Conservation (phyloP, 2,888 invertebrate species). For the Chloroclysta siterata region DNA sequence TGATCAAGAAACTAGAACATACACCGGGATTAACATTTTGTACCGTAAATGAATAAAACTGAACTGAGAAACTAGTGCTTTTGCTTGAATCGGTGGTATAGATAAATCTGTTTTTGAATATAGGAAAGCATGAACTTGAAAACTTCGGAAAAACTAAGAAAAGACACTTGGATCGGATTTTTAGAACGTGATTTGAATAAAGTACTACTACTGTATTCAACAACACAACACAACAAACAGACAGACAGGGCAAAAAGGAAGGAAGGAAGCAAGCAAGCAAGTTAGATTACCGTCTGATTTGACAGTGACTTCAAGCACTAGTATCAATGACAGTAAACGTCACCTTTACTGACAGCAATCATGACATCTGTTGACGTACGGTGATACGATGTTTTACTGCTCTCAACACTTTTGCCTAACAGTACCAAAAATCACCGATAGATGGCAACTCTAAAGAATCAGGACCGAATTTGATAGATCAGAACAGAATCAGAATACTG, state of each 20-base stretch:
- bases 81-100: slow-evolving; percentile 61
- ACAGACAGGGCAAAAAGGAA: not conserved
- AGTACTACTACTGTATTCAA: too few species aligned
- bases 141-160: slow-evolving; percentile 73
- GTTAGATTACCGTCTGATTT: slow-evolving; percentile 30
- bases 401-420: slow-evolving; percentile 55
- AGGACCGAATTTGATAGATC: not conserved
- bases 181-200: too few species aligned
- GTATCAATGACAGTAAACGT: slow-evolving; percentile 4
- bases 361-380: slow-evolving; percentile 67
- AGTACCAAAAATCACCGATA: slow-evolving; percentile 48
- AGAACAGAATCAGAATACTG: too few species aligned
- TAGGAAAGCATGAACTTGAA: slow-evolving; percentile 61
- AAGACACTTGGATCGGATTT: slow-evolving; percentile 75
- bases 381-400: slow-evolving; percentile 20
- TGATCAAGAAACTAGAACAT: slow-evolving; percentile 49
- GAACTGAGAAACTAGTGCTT: slow-evolving; percentile 53
- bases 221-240: not conserved
- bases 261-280: not conserved
- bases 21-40: slow-evolving; percentile 70
- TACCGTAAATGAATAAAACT: slow-evolving; percentile 69
- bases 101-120: slow-evolving; percentile 52
- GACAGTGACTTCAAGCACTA: slow-evolving; percentile 51
- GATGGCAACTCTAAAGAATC: slow-evolving; percentile 53
- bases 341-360: slow-evolving; percentile 11